Percentiles rank a stretch among this genome's conserved stretches.
phyloP scores from a whole-genome alignment of 2,888 invertebrate genomes.

The Sceliomorpha sp. region DNA sequence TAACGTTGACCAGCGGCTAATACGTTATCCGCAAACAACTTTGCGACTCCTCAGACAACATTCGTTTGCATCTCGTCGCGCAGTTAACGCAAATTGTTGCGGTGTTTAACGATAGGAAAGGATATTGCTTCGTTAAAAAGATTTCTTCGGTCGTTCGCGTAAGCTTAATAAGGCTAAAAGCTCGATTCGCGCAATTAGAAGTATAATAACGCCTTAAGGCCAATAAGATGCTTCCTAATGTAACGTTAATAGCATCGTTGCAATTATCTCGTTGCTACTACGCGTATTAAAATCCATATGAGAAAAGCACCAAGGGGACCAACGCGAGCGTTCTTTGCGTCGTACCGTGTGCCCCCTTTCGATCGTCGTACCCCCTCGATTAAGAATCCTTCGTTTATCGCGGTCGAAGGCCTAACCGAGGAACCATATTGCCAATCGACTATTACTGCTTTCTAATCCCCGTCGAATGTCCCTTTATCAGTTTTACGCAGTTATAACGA shows the following conservation, averaged over 20 bases:
- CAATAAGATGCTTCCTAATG: constrained; percentile 79
- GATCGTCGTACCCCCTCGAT: constrained; percentile 23
- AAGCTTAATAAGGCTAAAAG: constrained; percentile 74
- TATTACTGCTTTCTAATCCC: constrained; percentile 21
- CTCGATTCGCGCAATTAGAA: constrained; percentile 72
- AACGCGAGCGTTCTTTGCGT: constrained; percentile 19
- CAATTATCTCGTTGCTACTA: constrained; percentile 71
- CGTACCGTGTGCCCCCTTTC: constrained; percentile 7
- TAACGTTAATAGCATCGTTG: constrained; percentile 73
- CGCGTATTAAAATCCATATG: constrained; percentile 66
- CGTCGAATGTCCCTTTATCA: not conserved
- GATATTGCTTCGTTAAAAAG: constrained; percentile 41
- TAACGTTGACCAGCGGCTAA: too few species aligned
- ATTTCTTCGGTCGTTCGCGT: constrained; percentile 62
- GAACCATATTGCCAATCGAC: constrained; percentile 18
- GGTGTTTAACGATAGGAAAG: constrained; percentile 17
- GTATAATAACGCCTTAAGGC: constrained; percentile 76
- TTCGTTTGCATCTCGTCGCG: too few species aligned
- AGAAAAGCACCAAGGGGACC: constrained; percentile 23
- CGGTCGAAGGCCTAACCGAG: constrained; percentile 20
- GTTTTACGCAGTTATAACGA: not conserved
- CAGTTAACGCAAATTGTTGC: constrained; percentile 9
- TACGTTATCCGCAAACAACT: too few species aligned
- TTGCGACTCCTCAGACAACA: too few species aligned
- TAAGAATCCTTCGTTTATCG: constrained; percentile 21